Percentiles rank a stretch among this genome's conserved stretches.
phyloP scores from a whole-genome alignment of 1,140 invertebrate species.

The Formica exsecta region DNA sequence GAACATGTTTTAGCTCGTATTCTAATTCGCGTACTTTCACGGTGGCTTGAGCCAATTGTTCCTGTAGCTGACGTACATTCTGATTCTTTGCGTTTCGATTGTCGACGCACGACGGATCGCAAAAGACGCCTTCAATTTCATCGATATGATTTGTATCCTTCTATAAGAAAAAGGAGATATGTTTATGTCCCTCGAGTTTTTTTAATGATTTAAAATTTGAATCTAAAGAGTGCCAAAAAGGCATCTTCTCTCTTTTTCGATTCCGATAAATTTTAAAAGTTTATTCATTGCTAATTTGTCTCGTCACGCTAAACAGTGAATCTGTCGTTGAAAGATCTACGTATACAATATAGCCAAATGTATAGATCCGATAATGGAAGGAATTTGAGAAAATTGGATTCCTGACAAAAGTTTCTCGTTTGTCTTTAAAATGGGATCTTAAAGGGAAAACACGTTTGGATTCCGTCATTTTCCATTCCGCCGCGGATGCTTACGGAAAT shows the following conservation, averaged over 20 bases:
- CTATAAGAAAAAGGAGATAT: conserved; percentile 71
- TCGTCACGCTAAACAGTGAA: neutral
- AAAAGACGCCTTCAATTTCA: conserved; percentile 81
- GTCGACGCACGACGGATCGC: conserved; percentile 80
- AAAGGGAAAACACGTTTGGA: neutral
- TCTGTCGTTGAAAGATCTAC: neutral
- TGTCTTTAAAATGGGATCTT: conserved; percentile 11
- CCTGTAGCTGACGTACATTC: conserved; percentile 78
- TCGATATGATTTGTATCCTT: conserved; percentile 77
- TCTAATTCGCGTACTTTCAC: conserved; percentile 83
- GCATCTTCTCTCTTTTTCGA: neutral
- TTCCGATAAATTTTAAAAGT: conserved; percentile 31
- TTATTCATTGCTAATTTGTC: conserved; percentile 7
- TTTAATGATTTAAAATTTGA: neutral
- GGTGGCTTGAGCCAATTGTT: conserved; percentile 84
- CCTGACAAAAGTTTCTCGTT: neutral
- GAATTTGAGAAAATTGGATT: conserved; percentile 37
- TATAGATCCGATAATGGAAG: neutral
- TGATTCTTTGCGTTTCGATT: conserved; percentile 75
- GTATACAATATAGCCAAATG: neutral
- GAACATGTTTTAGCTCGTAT: conserved; percentile 78
- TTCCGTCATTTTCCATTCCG: neutral
- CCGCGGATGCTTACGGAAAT: conserved; percentile 65
- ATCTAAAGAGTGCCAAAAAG: too few species aligned
- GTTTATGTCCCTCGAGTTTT: neutral